A percentile compares a stretch with the other conserved stretches of the same genome.
These are phyloP conservation scores for Argyra leucocephala DNA, from an alignment of 2,888 invertebrate genomes.

Conservation along the genomic window DNA sequence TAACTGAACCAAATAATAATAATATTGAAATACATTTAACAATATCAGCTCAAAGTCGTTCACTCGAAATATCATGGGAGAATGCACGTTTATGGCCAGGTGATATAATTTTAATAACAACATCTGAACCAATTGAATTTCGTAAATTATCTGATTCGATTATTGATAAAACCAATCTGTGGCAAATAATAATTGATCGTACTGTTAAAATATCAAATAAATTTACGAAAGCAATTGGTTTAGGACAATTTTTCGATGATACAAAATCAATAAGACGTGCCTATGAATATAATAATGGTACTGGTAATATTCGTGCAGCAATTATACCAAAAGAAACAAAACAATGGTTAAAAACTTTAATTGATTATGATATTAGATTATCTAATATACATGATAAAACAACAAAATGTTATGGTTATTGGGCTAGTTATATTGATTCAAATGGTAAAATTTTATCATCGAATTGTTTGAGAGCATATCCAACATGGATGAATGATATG, in stretches of 20 bases:
- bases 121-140: slow-evolving; percentile 18
- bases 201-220: neutral
- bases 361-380: slow-evolving; percentile 22
- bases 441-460: slow-evolving; percentile 28
- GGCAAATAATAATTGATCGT: neutral
- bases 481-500: slow-evolving; percentile 48
- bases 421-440: slow-evolving; percentile 24
- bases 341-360: slow-evolving; percentile 24
- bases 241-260: slow-evolving; percentile 1
- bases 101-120: slow-evolving; percentile 24
- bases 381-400: slow-evolving; percentile 18
- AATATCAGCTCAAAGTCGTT: slow-evolving; percentile 22
- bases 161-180: neutral
- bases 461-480: slow-evolving; percentile 43
- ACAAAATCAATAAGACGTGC: slow-evolving; percentile 2
- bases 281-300: slow-evolving; percentile 17
- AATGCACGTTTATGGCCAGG: slow-evolving; percentile 20
- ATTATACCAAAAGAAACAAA: slow-evolving; percentile 14
- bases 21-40: slow-evolving; percentile 20
- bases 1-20: neutral
- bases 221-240: neutral
- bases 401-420: slow-evolving; percentile 27
- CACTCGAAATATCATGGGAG: slow-evolving; percentile 24
- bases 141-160: slow-evolving; percentile 31
- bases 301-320: slow-evolving; percentile 14